Evolutionary conservation across 2,797 vertebrate genomes (phyloP), one percentile per base, ranked within the genome.

Genomic region (Acropternis orthonyx): DNA sequence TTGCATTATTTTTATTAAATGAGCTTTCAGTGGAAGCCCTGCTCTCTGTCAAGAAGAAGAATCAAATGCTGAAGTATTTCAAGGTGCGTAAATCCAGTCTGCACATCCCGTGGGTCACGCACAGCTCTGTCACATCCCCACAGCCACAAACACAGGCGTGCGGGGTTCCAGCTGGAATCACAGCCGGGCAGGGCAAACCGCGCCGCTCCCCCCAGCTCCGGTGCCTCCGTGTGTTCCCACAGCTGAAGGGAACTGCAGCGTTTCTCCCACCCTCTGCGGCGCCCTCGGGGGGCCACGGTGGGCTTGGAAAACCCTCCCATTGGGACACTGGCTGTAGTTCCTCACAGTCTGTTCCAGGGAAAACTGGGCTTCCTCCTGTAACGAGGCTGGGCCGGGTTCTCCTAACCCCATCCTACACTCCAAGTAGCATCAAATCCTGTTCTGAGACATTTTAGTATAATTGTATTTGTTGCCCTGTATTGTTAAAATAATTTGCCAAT

Each of bases 1-100:
- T 97, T 95, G 95, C 95, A 97, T 98, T 98, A 97, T 98, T 97
- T 98, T 97, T 97, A 97, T 97, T 98, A 98, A 98, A 97, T 95
- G 94, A 96, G 95, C 96, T 97, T 95, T 96, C 96, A 92, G 56
- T 94, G 92, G 93, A 80, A 96, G 90, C 89, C 88, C 66, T 51
- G 80, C 94, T 97, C 96, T 83, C 82, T 91, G 88, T 92, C 97
- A 95, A 71, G 96, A 85, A 78, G 89, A 92, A 88, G 96, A 73
- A 79, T 88, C 84, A 84, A 32, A 14, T n/a, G 11, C 62, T 78
- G 95, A 59, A 67, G 5, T 36, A 21, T 86, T 92, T 85, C 86
- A 77, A 52, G 1, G 7, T 6, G 46, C 30, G 7, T 39, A 32
- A n/a, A 44, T 16, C 8, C 16, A 15, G 84, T 65, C 52, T 49